A percentile compares a stretch with the other conserved stretches of the same genome.
Conservation (phyloP, 2,888 invertebrate genomes). For the Cheilosia vulpina region DNA sequence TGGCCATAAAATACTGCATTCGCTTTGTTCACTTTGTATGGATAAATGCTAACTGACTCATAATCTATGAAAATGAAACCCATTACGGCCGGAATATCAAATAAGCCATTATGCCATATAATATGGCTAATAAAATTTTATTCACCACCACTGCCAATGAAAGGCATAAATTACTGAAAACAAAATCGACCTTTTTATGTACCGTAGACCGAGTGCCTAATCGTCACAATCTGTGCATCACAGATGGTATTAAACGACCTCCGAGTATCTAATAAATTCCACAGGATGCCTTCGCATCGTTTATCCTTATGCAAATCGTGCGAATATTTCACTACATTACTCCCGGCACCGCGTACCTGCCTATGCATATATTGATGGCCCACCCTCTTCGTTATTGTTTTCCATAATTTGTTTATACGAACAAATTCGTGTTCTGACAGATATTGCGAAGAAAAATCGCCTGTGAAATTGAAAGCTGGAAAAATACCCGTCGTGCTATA, state of each 20-base stretch:
- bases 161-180: conserved; percentile 19
- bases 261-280: conserved; percentile 42
- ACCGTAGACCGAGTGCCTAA: conserved; percentile 15
- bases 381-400: conserved; percentile 44
- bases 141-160: conserved; percentile 6
- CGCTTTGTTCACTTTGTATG: no score
- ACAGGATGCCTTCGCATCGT: conserved; percentile 22
- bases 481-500: conserved; percentile 25
- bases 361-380: conserved; percentile 23
- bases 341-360: not conserved
- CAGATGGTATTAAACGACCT: conserved; percentile 37
- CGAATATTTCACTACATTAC: conserved; percentile 27
- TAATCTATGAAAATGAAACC: conserved; percentile 15
- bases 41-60: conserved; percentile 6
- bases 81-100: conserved; percentile 14
- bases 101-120: conserved; percentile 26
- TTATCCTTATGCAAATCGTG: conserved; percentile 46
- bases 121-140: conserved; percentile 18
- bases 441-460: conserved; percentile 48
- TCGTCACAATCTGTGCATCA: conserved; percentile 40
- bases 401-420: conserved; percentile 51
- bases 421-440: conserved; percentile 53
- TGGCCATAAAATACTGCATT: not conserved
- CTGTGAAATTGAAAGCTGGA: conserved; percentile 51
- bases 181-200: not conserved